Base-by-base conservation (phyloP, 2,888 invertebrate species). In the Pterostichus madidus region DNA sequence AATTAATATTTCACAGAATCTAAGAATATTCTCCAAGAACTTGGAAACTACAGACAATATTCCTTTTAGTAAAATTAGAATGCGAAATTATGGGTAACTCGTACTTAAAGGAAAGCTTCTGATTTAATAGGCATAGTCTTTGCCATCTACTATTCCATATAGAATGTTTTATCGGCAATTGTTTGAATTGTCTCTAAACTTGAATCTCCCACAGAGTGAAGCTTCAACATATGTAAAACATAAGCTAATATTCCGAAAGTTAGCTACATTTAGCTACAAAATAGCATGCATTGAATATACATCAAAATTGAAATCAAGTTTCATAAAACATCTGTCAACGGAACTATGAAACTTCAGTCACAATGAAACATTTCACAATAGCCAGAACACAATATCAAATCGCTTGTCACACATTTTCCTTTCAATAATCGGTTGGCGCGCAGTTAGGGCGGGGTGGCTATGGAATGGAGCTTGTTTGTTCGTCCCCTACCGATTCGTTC, bases 361-460 rank as follows among this genome's bases (percentile, higher is more conserved):
- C 64, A 64, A 64, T 64, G 64, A 49, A 49, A 49, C 64, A 17
- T 44, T 13, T 17, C 49, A 71, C 71, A 71, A 71, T 46, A 11
- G 71, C 71, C 17, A 15, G 15, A 49, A 24, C 35, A 64, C 64
- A 64, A 71, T 71, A 71, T 46, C 31, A 71, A 71, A 71, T 71
- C 49, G 71, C 71, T 64, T 71, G 71, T 71, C 71, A 71, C 71
- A 71, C 71, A 46, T 71, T 71, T 15, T 44, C 71, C 39, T 49
- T 32, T 32, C 64, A 71, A 71, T 71, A 44, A 71, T 71, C 71
- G 71, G 13, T 24, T 2, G 35, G 35, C 32, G 71, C 15, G 53
- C 53, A 8, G 39, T 39, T 39, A 39, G 39, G 3, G 39, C 5
- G 39, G 39, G 8, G 39, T 39, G 39, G 7, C 39, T 39, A 8